Evolutionary conservation across 1,140 invertebrate species (phyloP), one percentile per base, ranked within the genome.

Genomic region (Pantala flavescens): DNA sequence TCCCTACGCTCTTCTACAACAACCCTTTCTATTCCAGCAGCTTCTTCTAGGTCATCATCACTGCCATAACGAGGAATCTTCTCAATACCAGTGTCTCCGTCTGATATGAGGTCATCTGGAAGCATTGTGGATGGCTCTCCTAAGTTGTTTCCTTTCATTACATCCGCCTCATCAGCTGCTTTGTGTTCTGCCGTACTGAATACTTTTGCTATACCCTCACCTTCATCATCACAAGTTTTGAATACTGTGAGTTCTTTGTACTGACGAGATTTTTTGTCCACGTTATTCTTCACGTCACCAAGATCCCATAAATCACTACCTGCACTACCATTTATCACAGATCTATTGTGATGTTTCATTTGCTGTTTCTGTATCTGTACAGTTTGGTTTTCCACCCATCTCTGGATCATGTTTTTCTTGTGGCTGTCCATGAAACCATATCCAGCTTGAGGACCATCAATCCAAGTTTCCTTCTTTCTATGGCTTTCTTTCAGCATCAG

Each of bases 321-420:
- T 19, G 71, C 3, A 19, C 23, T 24, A 42, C 71, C 71, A 63
- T 63, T 63, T 10, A 24, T 16, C n/a, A 19, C 43, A 16, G 43
- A 19, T 24, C 24, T 63, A 12, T 21, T 42, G 23, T 77, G 73
- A n/a, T 78, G 71, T 23, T 49, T 63, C 23, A 49, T 42, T 24
- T 77, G 73, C 23, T 78, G 71, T 74, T 78, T 75, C 75, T 83
- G 79, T 73, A 93, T 91, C 82, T 93, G 91, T 11, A 89, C 88
- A 0, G 90, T 91, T 84, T 96, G 94, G 80, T 94, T 94, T 83
- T 95, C 94, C 0, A 96, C 93, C 94, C 94, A 97, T 81, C 94
- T 91, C 70, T 93, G 86, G 42, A 97, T 96, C 94, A 97, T 96
- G 76, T 89, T 91, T 80, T 94, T 94, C 79, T 96, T 96, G 77